Evolutionary conservation across 2,797 vertebrate genomes (phyloP), one percentile per base, ranked within the genome.

Genomic region (Atherinosoma microstoma): DNA sequence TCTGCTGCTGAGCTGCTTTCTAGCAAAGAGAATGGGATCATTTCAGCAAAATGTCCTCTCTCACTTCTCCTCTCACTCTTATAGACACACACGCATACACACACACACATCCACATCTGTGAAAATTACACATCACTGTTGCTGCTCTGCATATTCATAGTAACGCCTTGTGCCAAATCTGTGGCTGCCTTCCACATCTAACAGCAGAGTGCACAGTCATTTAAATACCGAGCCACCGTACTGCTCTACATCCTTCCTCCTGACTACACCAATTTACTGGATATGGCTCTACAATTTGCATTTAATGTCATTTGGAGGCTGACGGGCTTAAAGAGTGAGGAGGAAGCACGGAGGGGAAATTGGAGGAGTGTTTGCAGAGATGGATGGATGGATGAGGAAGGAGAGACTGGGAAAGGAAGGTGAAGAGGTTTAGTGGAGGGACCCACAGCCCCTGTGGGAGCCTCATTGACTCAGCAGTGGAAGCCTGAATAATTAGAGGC

Each of bases 101-200:
- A 47, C 57, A 47, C n/a, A 22, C 63, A 65, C 34, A 59, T 34
- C 13, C 40, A 58, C 35, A 42, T 64, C 45, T 62, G 67, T 73
- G 75, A 84, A 80, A 87, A 83, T 84, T 65, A 72, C 78, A 73
- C 87, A 58, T 84, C 75, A 65, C 64, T 58, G 73, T 73, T 36
- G 79, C 74, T 45, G 58, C 65, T 86, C 73, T 87, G 82, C 82
- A 90, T 87, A 90, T 90, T 88, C 86, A 86, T 85, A 3, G 64
- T 63, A 42, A 62, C 45, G 78, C 22, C 74, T 66, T 67, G 77
- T 90, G 85, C 83, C 89, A 86, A 56, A 83, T 75, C 80, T 2
- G 32, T 82, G 86, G 84, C 85, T 78, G 77, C 79, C 13, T 73
- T 89, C 77, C 71, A 86, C 84, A 70, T 88, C 73, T 77, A 83